Conservation (phyloP, 1,140 invertebrate genomes). For the Drosophila littoralis region DNA sequence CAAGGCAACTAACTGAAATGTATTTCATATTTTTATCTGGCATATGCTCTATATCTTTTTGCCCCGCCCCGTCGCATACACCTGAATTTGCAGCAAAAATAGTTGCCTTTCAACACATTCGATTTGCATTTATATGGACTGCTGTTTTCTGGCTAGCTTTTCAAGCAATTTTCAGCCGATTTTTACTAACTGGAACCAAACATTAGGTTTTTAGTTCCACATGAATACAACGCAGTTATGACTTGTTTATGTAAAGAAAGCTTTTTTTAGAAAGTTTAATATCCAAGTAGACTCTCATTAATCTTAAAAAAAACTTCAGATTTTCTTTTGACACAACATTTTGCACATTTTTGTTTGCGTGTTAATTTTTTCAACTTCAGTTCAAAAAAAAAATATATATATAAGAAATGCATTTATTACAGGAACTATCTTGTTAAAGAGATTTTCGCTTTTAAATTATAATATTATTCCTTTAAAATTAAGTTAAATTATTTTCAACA, state of each 20-base stretch:
- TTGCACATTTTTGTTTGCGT: background rate
- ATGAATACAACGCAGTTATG: background rate
- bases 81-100: background rate
- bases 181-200: background rate
- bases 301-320: background rate
- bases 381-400: too few species aligned
- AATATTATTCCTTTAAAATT: too few species aligned
- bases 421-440: too few species aligned
- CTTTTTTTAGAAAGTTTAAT: conserved; percentile 19
- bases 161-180: background rate
- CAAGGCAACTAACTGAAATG: background rate
- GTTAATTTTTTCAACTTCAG: background rate
- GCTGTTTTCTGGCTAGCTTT: background rate
- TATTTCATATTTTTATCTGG: background rate
- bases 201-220: too few species aligned
- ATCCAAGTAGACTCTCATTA: conserved; percentile 4
- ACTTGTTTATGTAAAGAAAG: conserved; percentile 3
- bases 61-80: background rate
- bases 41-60: background rate
- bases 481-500: too few species aligned
- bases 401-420: too few species aligned
- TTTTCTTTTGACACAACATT: background rate
- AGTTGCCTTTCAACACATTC: background rate
- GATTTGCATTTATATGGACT: conserved; percentile 5
- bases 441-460: too few species aligned